Evolutionary conservation across 2,888 invertebrate genomes (phyloP).

Genomic region (Melanotus villosus): DNA sequence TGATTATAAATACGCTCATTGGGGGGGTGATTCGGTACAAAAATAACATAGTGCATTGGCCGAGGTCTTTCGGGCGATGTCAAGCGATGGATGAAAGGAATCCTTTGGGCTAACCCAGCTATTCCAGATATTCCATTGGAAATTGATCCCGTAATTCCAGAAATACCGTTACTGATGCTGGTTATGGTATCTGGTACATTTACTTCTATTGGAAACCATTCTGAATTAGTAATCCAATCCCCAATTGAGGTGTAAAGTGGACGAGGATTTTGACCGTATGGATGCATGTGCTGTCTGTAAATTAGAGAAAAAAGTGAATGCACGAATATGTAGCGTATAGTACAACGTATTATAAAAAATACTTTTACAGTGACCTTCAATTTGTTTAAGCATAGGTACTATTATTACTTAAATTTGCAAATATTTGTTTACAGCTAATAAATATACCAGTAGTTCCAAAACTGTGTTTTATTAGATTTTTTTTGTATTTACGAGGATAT

Average conservation of each 20-base stretch:
- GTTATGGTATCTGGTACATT: constrained; percentile 75
- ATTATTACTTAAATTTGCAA: too few species aligned
- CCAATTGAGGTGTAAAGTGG: constrained; percentile 58
- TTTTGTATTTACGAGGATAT: too few species aligned
- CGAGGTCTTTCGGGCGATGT: constrained; percentile 45
- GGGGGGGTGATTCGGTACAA: constrained; percentile 34
- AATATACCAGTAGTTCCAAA: too few species aligned
- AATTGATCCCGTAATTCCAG: constrained; percentile 47
- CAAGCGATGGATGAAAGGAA: constrained; percentile 51
- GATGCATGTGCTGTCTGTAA: constrained; percentile 25
- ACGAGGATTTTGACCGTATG: constrained; percentile 24
- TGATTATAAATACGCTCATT: background rate
- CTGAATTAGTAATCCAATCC: constrained; percentile 70
- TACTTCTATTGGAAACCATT: constrained; percentile 75
- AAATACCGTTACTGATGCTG: constrained; percentile 53
- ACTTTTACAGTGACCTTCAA: too few species aligned
- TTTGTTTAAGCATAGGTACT: too few species aligned
- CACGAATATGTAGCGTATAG: background rate
- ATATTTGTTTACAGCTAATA: too few species aligned
- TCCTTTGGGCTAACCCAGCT: constrained; percentile 42
- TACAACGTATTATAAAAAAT: background rate
- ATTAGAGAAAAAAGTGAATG: background rate
- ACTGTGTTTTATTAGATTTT: too few species aligned
- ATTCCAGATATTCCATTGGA: constrained; percentile 45
- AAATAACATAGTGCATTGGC: constrained; percentile 43